Conservation (phyloP, 2,888 invertebrate genomes). For the Nudaria mundana region DNA sequence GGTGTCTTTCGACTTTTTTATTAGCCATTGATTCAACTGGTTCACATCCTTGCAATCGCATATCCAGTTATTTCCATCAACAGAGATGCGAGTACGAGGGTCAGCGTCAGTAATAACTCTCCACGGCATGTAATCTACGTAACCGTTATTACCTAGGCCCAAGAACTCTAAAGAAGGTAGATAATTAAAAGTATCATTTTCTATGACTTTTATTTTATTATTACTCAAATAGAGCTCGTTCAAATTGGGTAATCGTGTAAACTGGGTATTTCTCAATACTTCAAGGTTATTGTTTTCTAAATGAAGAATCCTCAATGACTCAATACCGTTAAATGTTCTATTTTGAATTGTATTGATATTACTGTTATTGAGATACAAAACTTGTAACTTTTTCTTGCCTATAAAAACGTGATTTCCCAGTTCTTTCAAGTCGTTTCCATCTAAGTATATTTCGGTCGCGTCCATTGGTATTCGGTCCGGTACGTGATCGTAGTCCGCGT, state of each 20-base stretch:
- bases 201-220: conserved; percentile 87
- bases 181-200: conserved; percentile 88
- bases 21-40: conserved; percentile 86
- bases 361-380: conserved; percentile 89
- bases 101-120: conserved; percentile 85
- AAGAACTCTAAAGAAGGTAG: conserved; percentile 87
- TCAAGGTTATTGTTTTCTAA: conserved; percentile 88
- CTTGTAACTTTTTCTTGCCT: conserved; percentile 90
- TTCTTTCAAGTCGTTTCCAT: conserved; percentile 89
- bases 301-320: conserved; percentile 86
- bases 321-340: conserved; percentile 90
- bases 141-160: conserved; percentile 88
- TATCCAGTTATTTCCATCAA: conserved; percentile 91
- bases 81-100: conserved; percentile 85
- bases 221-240: conserved; percentile 89
- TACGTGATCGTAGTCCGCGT: conserved; percentile 86
- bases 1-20: conserved; percentile 84
- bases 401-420: conserved; percentile 93
- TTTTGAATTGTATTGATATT: conserved; percentile 89
- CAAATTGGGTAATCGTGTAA: conserved; percentile 87
- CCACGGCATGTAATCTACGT: conserved; percentile 89
- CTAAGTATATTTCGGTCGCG: conserved; percentile 92
- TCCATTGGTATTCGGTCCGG: conserved; percentile 93
- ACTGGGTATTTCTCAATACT: conserved; percentile 88
- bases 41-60: conserved; percentile 89